Evolutionary conservation across 35 echinoderm and acorn worm species (phyloP).

Genomic region (Ophioderma brevispina): DNA sequence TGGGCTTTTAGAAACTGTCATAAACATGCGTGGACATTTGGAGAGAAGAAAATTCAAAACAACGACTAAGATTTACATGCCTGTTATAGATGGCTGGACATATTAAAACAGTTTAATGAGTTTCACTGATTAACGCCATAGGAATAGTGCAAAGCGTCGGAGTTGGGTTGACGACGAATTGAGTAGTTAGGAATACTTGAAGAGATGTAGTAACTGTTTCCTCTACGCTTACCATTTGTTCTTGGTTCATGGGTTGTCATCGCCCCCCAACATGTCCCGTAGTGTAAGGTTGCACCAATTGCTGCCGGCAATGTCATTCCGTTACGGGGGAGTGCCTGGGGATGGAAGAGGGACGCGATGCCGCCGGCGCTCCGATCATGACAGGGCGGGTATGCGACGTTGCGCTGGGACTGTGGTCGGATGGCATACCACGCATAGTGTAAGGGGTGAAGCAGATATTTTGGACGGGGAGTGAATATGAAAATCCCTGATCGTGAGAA

Average conservation of each 20-base stretch:
- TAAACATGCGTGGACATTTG: too few species aligned
- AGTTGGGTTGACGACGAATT: too few species aligned
- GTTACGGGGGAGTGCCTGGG: background rate
- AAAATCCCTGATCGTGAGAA: slow-evolving; percentile 42
- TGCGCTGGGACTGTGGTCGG: slow-evolving; percentile 32
- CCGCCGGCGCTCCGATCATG: slow-evolving; percentile 32
- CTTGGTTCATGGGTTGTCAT: background rate
- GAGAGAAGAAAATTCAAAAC: too few species aligned
- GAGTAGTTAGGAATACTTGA: too few species aligned
- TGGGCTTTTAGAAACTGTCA: too few species aligned
- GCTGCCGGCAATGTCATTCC: slow-evolving; percentile 18
- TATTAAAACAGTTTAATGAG: too few species aligned
- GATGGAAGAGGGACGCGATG: background rate
- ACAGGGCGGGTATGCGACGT: slow-evolving; percentile 39
- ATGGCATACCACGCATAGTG: slow-evolving; percentile 24
- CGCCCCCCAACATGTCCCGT: background rate
- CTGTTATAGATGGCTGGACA: too few species aligned
- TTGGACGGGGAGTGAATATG: slow-evolving; percentile 28
- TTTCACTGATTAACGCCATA: too few species aligned
- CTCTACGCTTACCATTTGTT: background rate
- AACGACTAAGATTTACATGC: too few species aligned
- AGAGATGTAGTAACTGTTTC: too few species aligned
- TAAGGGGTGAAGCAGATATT: slow-evolving; percentile 25
- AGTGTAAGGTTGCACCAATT: slow-evolving; percentile 10
- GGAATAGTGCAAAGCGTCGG: too few species aligned